phyloP scores from a whole-genome alignment of 1,140 invertebrate genomes.

The Diprion similis region DNA sequence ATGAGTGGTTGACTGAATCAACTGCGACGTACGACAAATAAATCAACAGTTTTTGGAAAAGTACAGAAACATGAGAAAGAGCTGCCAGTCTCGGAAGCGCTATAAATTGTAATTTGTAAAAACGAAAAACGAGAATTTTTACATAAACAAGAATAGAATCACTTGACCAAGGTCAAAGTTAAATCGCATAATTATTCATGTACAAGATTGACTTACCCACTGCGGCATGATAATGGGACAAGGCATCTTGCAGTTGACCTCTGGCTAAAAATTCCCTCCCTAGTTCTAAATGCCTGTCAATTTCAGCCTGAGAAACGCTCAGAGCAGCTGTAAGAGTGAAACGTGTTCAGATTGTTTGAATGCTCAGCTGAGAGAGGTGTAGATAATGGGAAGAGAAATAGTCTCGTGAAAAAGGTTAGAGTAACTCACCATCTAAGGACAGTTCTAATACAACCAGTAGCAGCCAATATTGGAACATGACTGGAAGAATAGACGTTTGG shows the following conservation, averaged over 20 bases:
- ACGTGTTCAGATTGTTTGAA: not conserved
- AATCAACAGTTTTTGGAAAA: too few species aligned
- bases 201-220: conserved; percentile 76
- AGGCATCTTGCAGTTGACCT: conserved; percentile 94
- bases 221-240: conserved; percentile 97
- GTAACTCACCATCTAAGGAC: conserved; percentile 51
- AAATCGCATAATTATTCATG: too few species aligned
- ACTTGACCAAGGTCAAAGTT: too few species aligned
- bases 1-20: too few species aligned
- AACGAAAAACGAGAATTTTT: not conserved
- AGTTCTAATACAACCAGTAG: conserved; percentile 52
- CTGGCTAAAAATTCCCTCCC: conserved; percentile 89
- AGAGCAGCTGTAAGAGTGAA: conserved; percentile 65
- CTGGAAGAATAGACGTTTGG: conserved; percentile 21
- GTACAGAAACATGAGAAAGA: too few species aligned
- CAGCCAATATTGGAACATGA: conserved; percentile 53
- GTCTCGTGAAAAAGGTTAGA: conserved; percentile 44
- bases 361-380: not conserved
- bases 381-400: not conserved
- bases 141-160: too few species aligned
- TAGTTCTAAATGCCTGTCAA: conserved; percentile 92
- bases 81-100: not conserved
- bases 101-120: not conserved
- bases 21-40: too few species aligned
- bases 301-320: conserved; percentile 74